Evolutionary conservation across 2,888 invertebrate species (phyloP), one percentile per base, ranked within the genome.

Genomic region (Andrena bicolor): DNA sequence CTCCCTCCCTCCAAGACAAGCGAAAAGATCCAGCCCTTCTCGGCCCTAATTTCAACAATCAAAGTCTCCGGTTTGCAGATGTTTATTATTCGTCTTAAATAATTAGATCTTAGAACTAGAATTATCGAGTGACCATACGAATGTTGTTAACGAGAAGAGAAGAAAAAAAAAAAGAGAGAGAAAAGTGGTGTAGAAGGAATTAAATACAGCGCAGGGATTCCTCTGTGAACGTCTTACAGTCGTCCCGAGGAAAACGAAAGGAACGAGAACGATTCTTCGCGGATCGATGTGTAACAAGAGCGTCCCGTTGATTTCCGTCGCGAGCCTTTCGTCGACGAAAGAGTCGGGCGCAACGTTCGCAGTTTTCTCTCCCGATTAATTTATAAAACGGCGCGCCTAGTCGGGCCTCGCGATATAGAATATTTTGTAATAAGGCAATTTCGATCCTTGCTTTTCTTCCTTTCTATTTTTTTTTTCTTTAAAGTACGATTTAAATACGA

Each of bases 81-180:
- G 80, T 80, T 80, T 80, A 79, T 72, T 80, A 61, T 80, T 41
- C 56, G 23, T 68, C 63, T 80, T 80, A 80, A 80, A 80, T 80
- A 80, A 73, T 66, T 80, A 80, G 53, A 58, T 64, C 80, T 80
- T 80, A 80, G 66, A 80, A 79, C 60, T 80, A 80, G 53, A 80
- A 66, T 66, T 65, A 78, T 60, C 76, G 64, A 53, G 63, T 32
- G 28, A 53, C 41, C 30, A 20, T 63, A 66, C 66, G 66, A 73
- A 51, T 77, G 63, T 66, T 32, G 72, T 68, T 72, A 72, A 75
- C 51, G 10, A 48, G 51, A 60, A 32, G 23, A 32, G 20, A 58
- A 53, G 26, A 70, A 70, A 20, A 70, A 60, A 60, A 28, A 30
- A n/a, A n/a, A n/a, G n/a, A 28, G 13, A 48, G 41, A 56, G 41